Conservation (phyloP, 2,888 invertebrate genomes). For the Dimorphilus gyrociliatus region DNA sequence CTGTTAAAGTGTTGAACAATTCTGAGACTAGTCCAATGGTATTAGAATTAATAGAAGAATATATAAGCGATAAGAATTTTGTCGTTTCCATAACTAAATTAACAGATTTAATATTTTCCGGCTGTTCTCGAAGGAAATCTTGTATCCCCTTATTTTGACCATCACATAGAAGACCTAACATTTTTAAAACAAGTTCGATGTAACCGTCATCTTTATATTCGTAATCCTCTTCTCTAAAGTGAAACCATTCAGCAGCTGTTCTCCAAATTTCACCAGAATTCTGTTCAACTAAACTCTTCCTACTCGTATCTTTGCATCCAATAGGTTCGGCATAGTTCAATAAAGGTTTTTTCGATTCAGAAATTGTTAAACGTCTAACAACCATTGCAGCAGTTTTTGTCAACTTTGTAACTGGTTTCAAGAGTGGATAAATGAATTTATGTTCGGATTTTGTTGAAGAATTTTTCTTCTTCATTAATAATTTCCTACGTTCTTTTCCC, state of each 20-base stretch:
- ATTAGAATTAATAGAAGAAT: constrained; percentile 23
- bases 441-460: too few relatives aligned
- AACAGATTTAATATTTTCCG: constrained; percentile 36
- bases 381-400: too few relatives aligned
- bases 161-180: constrained; percentile 35
- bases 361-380: neutral
- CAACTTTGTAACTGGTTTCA: too few relatives aligned
- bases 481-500: too few relatives aligned
- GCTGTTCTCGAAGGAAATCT: constrained; percentile 34
- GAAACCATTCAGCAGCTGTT: too few relatives aligned
- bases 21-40: constrained; percentile 26
- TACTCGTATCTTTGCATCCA: too few relatives aligned
- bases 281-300: too few relatives aligned
- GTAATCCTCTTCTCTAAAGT: constrained; percentile 13
- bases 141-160: constrained; percentile 30
- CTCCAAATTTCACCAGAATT: too few relatives aligned
- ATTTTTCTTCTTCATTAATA: too few relatives aligned
- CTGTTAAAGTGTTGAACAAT: constrained; percentile 30
- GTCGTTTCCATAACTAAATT: constrained; percentile 32
- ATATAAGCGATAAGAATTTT: constrained; percentile 28
- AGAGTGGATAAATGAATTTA: too few relatives aligned
- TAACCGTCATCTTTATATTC: constrained; percentile 35
- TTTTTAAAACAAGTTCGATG: constrained; percentile 27
- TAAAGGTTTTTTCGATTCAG: neutral
- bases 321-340: too few relatives aligned